These are phyloP conservation scores for Bombyx huttoni DNA, from an alignment of 2,888 invertebrate species.

Conservation along the genomic window DNA sequence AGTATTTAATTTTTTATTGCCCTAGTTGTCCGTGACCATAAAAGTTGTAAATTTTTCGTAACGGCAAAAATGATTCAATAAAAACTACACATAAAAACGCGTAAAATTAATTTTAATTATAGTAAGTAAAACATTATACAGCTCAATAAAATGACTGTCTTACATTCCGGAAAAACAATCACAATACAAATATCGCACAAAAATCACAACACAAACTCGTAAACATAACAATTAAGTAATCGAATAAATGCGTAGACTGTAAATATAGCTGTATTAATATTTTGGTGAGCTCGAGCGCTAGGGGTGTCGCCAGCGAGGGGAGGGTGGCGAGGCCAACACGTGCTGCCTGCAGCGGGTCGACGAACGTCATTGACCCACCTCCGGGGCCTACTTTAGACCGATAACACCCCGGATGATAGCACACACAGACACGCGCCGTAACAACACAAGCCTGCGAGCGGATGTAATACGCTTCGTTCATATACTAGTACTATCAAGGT, in stretches of 20 bases:
- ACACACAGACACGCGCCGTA: conserved; percentile 2
- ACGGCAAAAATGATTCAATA: too few species aligned
- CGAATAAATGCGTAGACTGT: not conserved
- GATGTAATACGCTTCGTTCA: not conserved
- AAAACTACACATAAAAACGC: too few species aligned
- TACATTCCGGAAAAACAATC: not conserved
- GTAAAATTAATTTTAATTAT: too few species aligned
- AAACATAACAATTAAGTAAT: not conserved
- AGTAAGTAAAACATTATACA: too few species aligned
- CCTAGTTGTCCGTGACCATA: too few species aligned
- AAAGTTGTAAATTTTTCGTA: too few species aligned
- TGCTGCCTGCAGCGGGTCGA: conserved; percentile 63
- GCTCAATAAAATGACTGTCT: too few species aligned
- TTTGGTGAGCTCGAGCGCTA: not conserved
- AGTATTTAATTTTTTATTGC: too few species aligned
- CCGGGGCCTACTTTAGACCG: conserved; percentile 50
- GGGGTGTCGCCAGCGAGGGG: conserved; percentile 14
- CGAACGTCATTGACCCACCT: conserved; percentile 72
- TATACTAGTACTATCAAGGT: not conserved
- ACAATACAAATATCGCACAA: not conserved
- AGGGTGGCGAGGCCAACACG: conserved; percentile 53
- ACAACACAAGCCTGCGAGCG: not conserved
- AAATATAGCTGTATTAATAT: not conserved
- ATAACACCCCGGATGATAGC: conserved; percentile 57
- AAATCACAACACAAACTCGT: not conserved